Evolutionary conservation across 2,888 invertebrate species (phyloP), one percentile per base, ranked within the genome.

Genomic region (Chloroclystis v-ata): DNA sequence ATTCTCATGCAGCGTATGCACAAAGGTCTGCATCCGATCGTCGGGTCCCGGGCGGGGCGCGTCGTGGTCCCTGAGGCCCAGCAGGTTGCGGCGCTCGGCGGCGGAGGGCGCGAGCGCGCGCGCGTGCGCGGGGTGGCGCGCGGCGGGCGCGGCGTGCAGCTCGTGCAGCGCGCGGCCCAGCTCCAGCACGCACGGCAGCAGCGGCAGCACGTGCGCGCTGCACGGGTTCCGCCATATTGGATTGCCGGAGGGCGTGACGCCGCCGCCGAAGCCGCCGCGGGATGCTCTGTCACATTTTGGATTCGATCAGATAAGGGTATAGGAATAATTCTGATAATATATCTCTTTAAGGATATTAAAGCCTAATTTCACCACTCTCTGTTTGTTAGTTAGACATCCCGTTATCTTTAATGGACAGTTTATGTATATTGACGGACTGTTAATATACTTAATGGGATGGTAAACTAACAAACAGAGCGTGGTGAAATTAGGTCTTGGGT

Each of bases 151-250:
- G 37, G 91, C 91, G 80, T 95, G 96, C 57, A 97, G 82, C 64
- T 92, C 92, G 82, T 97, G 96, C 60, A 96, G 90, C 16, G 94
- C 91, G 56, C 94, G 91, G 47, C 93, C 89, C n/a, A 97, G 86
- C 0, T 92, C 90, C 32, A 97, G 89, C 29, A 97, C 90, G 57
- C 94, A 93, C 7, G 95, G 94, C 57, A 97, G 82, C 47, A 96
- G 84, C 1, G 95, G 94, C 56, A 95, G 90, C 56, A 97, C 91
- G 75, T 96, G 95, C 12, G 92, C 91, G 0, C 94, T 92, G 44
- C 95, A 95, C 12, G 97, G 97, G 89, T 96, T 97, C 52, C 96
- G 91, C 81, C 94, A 94, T 2, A 95, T 90, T 0, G 94, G 93
- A 82, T 94, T 92, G 10, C 95, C 95, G 40, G 92, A 89, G 59